These are phyloP conservation scores for Brachynemurus nebulosus DNA, from an alignment of 2,888 invertebrate species.

Conservation along the genomic window DNA sequence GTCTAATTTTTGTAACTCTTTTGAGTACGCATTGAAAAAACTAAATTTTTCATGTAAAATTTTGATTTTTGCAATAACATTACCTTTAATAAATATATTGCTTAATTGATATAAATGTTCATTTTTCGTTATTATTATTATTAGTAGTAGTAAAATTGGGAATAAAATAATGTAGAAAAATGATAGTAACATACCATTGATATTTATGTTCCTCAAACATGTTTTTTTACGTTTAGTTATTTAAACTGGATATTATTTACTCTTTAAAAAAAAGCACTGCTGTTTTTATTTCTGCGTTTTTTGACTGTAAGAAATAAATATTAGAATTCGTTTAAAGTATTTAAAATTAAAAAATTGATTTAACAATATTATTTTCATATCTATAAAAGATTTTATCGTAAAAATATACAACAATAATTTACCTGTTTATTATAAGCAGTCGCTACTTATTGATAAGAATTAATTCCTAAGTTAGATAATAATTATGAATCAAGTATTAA, in stretches of 20 bases:
- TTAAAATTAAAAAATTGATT: no score
- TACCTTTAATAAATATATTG: neutral
- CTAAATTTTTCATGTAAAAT: neutral
- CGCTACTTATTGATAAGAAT: no score
- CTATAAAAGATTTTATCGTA: no score
- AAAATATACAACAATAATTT: no score
- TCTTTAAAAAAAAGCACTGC: no score
- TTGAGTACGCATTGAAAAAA: neutral
- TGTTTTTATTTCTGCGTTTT: no score
- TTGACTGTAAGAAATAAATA: no score
- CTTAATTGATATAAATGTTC: neutral
- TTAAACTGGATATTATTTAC: neutral
- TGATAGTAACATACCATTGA: neutral
- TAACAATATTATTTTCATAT: no score
- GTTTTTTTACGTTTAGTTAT: neutral
- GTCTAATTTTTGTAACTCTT: neutral
- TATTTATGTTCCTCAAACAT: constrained; percentile 1
- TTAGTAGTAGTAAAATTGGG: neutral
- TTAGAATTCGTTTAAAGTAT: no score
- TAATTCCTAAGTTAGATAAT: no score
- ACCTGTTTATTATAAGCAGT: no score
- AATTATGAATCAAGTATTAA: no score
- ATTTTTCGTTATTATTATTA: neutral
- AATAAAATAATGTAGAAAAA: constrained; percentile 1
- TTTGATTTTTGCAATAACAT: neutral